Conservation (phyloP, 35 echinoderm and acorn worm genomes). For the Ophiothrix spiculata region DNA sequence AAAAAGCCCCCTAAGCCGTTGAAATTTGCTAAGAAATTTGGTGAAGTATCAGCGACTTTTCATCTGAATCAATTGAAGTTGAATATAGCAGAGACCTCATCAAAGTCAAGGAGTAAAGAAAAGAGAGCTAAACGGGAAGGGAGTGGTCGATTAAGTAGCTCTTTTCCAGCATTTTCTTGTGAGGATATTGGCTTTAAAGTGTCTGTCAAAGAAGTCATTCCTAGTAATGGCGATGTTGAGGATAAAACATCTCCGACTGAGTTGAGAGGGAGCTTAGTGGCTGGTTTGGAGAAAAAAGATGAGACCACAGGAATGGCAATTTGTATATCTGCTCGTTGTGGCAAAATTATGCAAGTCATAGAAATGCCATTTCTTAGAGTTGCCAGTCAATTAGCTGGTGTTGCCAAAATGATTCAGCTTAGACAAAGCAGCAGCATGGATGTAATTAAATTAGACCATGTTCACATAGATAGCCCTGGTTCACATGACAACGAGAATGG, state of each 20-base stretch:
- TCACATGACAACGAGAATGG: background rate
- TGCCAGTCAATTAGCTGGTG: constrained; percentile 60
- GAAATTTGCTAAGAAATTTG: constrained; percentile 24
- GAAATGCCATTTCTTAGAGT: constrained; percentile 92
- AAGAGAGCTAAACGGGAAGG: constrained; percentile 4
- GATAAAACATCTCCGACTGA: constrained; percentile 16
- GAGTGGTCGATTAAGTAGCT: background rate
- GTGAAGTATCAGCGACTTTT: background rate
- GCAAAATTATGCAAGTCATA: constrained; percentile 59
- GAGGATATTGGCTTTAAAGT: constrained; percentile 55
- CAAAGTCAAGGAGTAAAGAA: constrained; percentile 1
- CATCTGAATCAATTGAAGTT: constrained; percentile 1
- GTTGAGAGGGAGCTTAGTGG: constrained; percentile 53
- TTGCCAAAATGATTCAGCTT: constrained; percentile 16
- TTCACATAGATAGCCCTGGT: background rate
- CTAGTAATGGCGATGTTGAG: background rate
- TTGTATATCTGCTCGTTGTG: constrained; percentile 41
- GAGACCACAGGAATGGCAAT: background rate
- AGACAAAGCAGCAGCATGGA: background rate
- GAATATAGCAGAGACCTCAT: constrained; percentile 7
- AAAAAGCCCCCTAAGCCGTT: constrained; percentile 20
- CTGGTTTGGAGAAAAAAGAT: constrained; percentile 19
- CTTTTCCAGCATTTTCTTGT: constrained; percentile 61
- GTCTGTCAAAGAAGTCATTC: constrained; percentile 43
- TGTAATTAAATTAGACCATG: background rate